phyloP scores from a whole-genome alignment of 2,888 invertebrate genomes.

The Mesoligia furuncula region DNA sequence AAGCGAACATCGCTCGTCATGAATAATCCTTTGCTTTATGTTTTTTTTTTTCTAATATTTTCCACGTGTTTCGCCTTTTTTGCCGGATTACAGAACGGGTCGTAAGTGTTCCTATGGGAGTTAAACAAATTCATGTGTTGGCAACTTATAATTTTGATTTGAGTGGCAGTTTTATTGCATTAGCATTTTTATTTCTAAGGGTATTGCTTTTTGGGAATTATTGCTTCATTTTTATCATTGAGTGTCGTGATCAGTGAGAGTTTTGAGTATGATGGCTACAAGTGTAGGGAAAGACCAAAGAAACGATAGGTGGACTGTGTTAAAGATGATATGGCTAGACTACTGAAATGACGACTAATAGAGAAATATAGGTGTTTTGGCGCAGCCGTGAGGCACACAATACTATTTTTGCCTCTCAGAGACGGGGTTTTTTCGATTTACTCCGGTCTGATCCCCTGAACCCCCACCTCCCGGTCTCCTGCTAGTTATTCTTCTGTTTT shows the following conservation, averaged over 20 bases:
- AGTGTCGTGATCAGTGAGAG: neutral
- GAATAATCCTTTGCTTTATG: conserved; percentile 66
- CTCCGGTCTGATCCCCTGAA: too few species aligned
- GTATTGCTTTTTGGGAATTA: conserved; percentile 29
- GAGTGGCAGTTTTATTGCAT: conserved; percentile 47
- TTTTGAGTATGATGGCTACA: neutral
- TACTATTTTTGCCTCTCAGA: neutral
- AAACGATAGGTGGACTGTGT: neutral
- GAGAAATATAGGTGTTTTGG: neutral
- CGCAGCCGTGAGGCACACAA: neutral
- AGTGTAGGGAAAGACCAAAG: neutral
- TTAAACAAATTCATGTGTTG: conserved; percentile 37
- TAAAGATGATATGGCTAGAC: neutral
- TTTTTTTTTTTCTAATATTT: conserved; percentile 55
- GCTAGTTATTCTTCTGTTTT: too few species aligned
- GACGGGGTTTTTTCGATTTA: neutral
- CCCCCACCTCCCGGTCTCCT: too few species aligned
- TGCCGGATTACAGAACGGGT: conserved; percentile 37
- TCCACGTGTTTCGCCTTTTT: conserved; percentile 37
- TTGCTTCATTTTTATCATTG: neutral
- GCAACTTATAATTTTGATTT: conserved; percentile 47
- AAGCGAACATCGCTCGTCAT: conserved; percentile 59
- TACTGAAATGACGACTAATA: neutral
- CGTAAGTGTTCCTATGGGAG: conserved; percentile 51
- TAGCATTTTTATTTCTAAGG: conserved; percentile 50